These are phyloP conservation scores for Tridacna crocea DNA, from an alignment of 2,888 invertebrate genomes.

Conservation along the genomic window DNA sequence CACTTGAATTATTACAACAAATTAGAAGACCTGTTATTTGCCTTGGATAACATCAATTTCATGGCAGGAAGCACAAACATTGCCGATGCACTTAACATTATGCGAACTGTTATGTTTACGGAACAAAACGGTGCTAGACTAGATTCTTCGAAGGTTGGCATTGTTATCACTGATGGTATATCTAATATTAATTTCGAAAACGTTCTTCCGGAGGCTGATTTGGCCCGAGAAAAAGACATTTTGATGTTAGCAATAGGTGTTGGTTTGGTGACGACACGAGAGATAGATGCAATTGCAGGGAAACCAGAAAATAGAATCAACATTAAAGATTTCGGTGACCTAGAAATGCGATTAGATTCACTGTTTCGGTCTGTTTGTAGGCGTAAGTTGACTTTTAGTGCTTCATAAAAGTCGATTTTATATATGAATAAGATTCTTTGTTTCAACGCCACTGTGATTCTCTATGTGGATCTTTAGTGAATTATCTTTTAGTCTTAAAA, in stretches of 20 bases:
- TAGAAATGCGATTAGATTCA: conserved; percentile 63
- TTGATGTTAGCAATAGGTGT: conserved; percentile 75
- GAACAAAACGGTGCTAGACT: conserved; percentile 72
- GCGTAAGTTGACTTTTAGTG: conserved; percentile 31
- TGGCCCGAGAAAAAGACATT: conserved; percentile 65
- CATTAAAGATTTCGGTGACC: conserved; percentile 66
- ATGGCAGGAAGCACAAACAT: conserved; percentile 80
- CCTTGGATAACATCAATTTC: conserved; percentile 72
- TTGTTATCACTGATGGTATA: conserved; percentile 81
- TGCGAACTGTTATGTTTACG: conserved; percentile 75
- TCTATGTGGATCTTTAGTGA: no score
- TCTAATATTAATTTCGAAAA: conserved; percentile 78
- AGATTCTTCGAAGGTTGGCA: conserved; percentile 72
- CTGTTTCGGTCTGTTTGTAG: conserved; percentile 48
- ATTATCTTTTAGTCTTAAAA: no score
- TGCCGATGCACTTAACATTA: conserved; percentile 73
- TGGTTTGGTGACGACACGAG: conserved; percentile 69
- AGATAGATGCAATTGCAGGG: conserved; percentile 74
- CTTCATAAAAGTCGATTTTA: no score
- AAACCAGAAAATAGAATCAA: conserved; percentile 73
- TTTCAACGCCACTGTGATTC: no score
- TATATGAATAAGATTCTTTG: no score
- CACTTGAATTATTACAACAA: conserved; percentile 63
- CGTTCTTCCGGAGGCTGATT: conserved; percentile 74
- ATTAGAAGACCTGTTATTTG: conserved; percentile 64